Evolutionary conservation across 1,140 invertebrate genomes (phyloP).

Genomic region (Leptinotarsa texana): DNA sequence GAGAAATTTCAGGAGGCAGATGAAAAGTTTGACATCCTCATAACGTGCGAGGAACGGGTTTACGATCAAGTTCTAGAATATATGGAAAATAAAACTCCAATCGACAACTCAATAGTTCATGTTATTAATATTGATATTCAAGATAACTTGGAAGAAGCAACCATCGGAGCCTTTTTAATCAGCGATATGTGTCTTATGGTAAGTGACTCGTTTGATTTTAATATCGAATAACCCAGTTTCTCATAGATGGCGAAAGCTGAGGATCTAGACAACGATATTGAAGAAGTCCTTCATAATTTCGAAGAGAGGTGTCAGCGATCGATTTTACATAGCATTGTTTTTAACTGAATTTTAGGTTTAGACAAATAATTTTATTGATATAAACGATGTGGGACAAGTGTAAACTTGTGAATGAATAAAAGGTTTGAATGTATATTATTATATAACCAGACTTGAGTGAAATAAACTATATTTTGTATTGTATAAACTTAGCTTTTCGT

Average conservation of each 20-base stretch:
- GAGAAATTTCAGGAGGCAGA: slow-evolving; percentile 91
- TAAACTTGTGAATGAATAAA: neutral
- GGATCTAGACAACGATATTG: slow-evolving; percentile 97
- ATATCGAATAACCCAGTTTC: slow-evolving; percentile 34
- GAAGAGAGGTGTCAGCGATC: slow-evolving; percentile 86
- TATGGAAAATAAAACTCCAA: slow-evolving; percentile 72
- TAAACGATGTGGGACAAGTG: neutral
- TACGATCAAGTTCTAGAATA: slow-evolving; percentile 92
- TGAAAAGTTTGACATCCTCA: slow-evolving; percentile 95
- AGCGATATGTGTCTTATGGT: slow-evolving; percentile 92
- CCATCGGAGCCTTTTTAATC: slow-evolving; percentile 98
- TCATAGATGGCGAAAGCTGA: slow-evolving; percentile 84
- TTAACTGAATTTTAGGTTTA: slow-evolving; percentile 68
- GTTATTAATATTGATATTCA: slow-evolving; percentile 99
- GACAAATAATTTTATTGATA: slow-evolving; percentile 3
- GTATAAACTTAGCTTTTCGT: neutral
- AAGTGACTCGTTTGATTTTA: neutral
- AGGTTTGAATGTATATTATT: neutral
- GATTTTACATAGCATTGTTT: slow-evolving; percentile 91
- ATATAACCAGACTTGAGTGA: neutral
- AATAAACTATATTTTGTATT: slow-evolving; percentile 24
- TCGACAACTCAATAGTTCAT: slow-evolving; percentile 86
- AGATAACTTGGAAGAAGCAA: slow-evolving; percentile 99
- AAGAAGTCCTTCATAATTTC: slow-evolving; percentile 94
- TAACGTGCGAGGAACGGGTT: slow-evolving; percentile 97